Conservation (phyloP, 2,797 vertebrate species). For the Zalophus californianus region DNA sequence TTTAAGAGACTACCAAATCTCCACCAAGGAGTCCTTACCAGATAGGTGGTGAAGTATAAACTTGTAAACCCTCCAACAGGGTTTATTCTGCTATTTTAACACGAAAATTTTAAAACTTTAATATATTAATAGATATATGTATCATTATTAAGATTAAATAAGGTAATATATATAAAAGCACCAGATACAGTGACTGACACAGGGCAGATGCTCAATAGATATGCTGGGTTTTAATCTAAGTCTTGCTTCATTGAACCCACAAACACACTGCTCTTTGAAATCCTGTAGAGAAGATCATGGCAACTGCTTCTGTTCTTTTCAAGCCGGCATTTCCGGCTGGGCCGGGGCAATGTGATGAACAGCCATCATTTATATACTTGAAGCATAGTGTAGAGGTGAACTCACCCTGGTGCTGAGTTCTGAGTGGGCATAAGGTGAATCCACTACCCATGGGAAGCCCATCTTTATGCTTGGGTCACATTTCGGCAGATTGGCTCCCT, state of each 20-base stretch:
- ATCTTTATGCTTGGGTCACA: background rate
- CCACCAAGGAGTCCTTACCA: background rate
- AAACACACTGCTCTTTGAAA: background rate
- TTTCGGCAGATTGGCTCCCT: background rate
- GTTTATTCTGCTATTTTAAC: background rate
- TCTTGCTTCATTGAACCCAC: background rate
- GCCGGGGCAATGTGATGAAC: background rate
- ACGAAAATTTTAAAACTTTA: background rate
- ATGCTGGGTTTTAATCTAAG: background rate
- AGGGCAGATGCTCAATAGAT: background rate
- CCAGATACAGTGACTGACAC: background rate
- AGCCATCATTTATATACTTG: background rate
- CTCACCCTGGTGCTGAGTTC: background rate
- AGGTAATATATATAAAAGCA: background rate
- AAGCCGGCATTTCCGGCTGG: background rate
- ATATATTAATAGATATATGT: background rate
- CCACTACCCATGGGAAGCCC: background rate
- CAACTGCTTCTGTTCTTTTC: background rate
- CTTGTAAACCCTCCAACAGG: background rate
- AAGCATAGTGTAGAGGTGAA: background rate
- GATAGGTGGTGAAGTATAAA: background rate
- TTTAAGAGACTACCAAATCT: constrained; percentile 31
- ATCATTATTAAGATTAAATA: constrained; percentile 13
- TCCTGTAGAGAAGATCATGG: background rate
- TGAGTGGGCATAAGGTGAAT: background rate